A percentile compares a stretch with the other conserved stretches of the same genome.
These are phyloP conservation scores for Clivina fossor DNA, from an alignment of 2,888 invertebrate species.

Conservation along the genomic window DNA sequence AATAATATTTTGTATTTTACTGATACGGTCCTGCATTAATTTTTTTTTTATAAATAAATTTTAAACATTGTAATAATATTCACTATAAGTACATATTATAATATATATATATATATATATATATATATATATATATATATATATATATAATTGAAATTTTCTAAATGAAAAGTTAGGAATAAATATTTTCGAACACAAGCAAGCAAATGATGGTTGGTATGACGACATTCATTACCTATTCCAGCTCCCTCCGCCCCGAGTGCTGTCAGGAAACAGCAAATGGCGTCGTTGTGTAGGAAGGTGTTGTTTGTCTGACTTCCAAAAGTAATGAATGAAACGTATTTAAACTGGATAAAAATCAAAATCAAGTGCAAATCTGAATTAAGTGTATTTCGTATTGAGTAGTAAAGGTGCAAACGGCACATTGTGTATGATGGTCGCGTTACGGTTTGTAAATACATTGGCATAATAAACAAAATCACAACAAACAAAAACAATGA, in stretches of 20 bases:
- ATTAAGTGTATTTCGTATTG: slow-evolving; percentile 7
- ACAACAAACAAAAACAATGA: slow-evolving; percentile 49
- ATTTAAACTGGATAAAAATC: slow-evolving; percentile 20
- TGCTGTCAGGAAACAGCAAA: slow-evolving; percentile 29
- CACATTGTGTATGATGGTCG: slow-evolving; percentile 12
- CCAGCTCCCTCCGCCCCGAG: slow-evolving; percentile 13
- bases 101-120: too few relatives aligned
- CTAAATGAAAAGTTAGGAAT: too few relatives aligned
- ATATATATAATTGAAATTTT: too few relatives aligned
- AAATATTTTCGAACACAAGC: too few relatives aligned
- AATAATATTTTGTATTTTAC: too few relatives aligned
- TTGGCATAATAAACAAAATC: slow-evolving; percentile 5
- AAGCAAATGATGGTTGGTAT: too few relatives aligned
- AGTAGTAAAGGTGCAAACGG: slow-evolving; percentile 4
- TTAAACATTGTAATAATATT: too few relatives aligned
- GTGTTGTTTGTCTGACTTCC: slow-evolving; percentile 29
- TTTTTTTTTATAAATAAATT: too few relatives aligned
- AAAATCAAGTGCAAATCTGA: slow-evolving; percentile 10
- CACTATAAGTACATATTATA: too few relatives aligned
- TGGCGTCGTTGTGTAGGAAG: slow-evolving; percentile 32
- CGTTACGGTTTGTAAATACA: not conserved
- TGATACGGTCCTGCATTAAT: too few relatives aligned
- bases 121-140: too few relatives aligned
- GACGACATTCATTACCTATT: slow-evolving; percentile 15
- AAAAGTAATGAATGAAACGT: slow-evolving; percentile 30